phyloP scores from a whole-genome alignment of 2,797 vertebrate species.

The Myotis planiceps region DNA sequence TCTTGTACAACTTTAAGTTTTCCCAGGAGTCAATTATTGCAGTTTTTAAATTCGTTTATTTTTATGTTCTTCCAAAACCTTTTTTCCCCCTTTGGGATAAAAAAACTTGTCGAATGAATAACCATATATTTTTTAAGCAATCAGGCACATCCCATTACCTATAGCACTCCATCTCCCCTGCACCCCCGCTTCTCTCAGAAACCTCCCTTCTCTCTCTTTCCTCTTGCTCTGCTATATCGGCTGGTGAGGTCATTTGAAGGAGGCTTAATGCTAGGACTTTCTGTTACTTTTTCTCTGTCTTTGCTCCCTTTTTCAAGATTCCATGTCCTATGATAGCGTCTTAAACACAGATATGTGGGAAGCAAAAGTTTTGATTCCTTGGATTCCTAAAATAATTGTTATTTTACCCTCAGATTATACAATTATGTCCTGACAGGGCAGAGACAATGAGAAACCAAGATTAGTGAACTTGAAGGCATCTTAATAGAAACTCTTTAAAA shows the following conservation, averaged over 20 bases:
- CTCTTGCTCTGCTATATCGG: background rate
- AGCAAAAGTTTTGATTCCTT: background rate
- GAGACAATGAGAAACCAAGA: background rate
- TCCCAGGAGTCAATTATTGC: background rate
- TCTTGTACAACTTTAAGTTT: slow-evolving; percentile 1
- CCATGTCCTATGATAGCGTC: background rate
- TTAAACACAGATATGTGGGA: background rate
- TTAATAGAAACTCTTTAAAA: background rate
- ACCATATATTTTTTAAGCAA: background rate
- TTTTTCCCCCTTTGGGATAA: background rate
- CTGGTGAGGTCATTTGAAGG: background rate
- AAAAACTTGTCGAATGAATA: background rate
- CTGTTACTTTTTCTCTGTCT: background rate
- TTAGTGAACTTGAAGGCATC: background rate
- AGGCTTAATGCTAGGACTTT: background rate
- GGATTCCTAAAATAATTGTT: background rate
- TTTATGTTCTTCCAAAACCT: slow-evolving; percentile 6
- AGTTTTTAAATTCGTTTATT: background rate
- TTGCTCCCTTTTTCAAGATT: background rate
- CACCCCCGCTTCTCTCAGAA: background rate
- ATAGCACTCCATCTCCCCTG: background rate
- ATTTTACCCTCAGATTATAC: background rate
- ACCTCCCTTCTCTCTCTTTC: background rate
- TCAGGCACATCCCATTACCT: background rate
- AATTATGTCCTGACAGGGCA: background rate